phyloP scores from a whole-genome alignment of 1,140 invertebrate species.

The Mesaphorura yosii region DNA sequence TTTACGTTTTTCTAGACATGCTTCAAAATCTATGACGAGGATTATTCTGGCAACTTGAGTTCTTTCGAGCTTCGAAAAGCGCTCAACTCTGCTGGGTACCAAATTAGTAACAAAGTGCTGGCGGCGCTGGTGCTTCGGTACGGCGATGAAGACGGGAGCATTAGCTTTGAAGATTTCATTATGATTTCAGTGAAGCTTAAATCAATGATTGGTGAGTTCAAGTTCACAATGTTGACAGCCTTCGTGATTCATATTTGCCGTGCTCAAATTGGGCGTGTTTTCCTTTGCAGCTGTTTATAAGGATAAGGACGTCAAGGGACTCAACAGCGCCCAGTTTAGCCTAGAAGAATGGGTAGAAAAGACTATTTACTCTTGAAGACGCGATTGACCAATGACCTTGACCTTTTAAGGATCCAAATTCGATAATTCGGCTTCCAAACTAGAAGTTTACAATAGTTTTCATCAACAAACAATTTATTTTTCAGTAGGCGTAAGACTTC shows the following conservation, averaged over 20 bases:
- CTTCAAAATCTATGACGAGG: constrained; percentile 34
- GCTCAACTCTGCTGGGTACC: constrained; percentile 74
- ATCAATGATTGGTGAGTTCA: constrained; percentile 66
- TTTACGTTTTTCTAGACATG: constrained; percentile 38
- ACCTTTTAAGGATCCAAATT: no score
- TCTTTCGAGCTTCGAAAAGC: constrained; percentile 74
- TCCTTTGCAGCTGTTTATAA: constrained; percentile 60
- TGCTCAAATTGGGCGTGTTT: constrained; percentile 23
- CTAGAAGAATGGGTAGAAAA: constrained; percentile 76
- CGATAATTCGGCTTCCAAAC: no score
- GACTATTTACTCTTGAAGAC: constrained; percentile 58
- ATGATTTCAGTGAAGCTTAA: constrained; percentile 85
- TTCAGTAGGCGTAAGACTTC: no score
- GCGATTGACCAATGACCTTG: no score
- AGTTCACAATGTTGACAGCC: background rate
- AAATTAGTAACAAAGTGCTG: constrained; percentile 75
- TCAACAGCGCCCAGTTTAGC: constrained; percentile 60
- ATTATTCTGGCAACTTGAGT: constrained; percentile 64
- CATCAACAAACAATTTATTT: no score
- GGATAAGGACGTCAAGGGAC: constrained; percentile 53
- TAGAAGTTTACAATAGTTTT: no score
- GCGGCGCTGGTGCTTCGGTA: constrained; percentile 81
- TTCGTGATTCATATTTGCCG: background rate
- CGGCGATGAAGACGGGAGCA: constrained; percentile 64
- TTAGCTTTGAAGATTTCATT: constrained; percentile 88